These are phyloP conservation scores for Montipora foliosa DNA, from an alignment of 64 coral and sea anemone species.

Conservation along the genomic window DNA sequence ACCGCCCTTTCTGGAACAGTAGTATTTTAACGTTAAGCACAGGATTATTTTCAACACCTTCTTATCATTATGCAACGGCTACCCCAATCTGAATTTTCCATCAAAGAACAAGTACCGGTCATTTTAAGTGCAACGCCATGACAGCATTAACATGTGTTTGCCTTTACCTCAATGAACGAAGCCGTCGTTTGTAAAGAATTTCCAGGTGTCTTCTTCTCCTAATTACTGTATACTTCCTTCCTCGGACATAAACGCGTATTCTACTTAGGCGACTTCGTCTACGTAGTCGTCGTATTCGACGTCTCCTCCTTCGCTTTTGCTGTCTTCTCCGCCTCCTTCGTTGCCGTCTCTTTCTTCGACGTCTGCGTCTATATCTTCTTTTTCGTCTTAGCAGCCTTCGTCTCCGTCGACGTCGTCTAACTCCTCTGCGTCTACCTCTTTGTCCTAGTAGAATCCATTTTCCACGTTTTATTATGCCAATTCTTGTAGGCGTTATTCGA, in stretches of 20 bases:
- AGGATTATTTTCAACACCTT: too few relatives aligned
- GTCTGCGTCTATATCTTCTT: constrained; percentile 10
- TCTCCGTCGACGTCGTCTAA: neutral
- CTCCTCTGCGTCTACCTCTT: neutral
- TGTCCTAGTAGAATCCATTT: neutral
- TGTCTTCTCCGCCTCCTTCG: neutral
- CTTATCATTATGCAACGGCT: too few relatives aligned
- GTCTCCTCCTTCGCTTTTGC: constrained; percentile 11
- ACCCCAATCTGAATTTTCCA: too few relatives aligned
- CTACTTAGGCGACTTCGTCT: neutral
- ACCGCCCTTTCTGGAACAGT: too few relatives aligned
- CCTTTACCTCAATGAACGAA: neutral
- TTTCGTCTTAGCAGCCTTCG: neutral
- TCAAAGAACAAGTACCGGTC: too few relatives aligned
- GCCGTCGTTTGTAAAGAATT: neutral
- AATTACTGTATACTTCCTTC: neutral
- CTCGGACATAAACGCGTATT: constrained; percentile 24
- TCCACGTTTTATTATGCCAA: neutral
- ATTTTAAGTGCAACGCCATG: neutral
- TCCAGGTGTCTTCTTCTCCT: neutral
- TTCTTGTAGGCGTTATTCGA: neutral
- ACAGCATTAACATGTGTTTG: neutral
- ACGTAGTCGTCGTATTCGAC: constrained; percentile 5
- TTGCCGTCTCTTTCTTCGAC: constrained; percentile 21
- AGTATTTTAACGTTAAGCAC: too few relatives aligned